phyloP scores from a whole-genome alignment of 2,888 invertebrate species.

The Catocala fraxini region DNA sequence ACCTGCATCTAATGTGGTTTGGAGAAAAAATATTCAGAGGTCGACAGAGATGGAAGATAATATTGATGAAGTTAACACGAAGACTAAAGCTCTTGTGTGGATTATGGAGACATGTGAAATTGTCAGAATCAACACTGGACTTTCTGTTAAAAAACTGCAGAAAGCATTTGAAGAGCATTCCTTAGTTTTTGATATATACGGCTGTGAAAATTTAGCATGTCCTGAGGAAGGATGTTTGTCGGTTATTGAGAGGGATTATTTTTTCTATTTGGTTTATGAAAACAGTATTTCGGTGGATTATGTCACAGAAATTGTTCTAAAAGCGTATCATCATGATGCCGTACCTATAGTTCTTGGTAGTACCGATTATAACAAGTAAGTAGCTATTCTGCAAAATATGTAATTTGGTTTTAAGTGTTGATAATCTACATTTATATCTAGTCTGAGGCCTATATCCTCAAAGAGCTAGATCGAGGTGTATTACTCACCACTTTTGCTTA shows the following conservation, averaged over 20 bases:
- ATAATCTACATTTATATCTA: too few relatives aligned
- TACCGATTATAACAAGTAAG: constrained; percentile 87
- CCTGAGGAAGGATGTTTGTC: constrained; percentile 58
- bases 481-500: too few relatives aligned
- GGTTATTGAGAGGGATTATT: constrained; percentile 65
- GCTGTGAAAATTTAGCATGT: constrained; percentile 64
- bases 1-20: constrained; percentile 58
- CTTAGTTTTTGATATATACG: constrained; percentile 81
- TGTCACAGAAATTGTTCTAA: constrained; percentile 71
- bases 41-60: constrained; percentile 5
- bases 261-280: constrained; percentile 74
- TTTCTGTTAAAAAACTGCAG: constrained; percentile 1
- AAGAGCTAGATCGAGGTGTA: too few relatives aligned
- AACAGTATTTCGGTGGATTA: constrained; percentile 67
- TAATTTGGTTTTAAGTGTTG: not conserved
- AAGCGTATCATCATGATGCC: constrained; percentile 85
- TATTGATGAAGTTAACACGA: constrained; percentile 28
- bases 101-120: constrained; percentile 58
- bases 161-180: constrained; percentile 68
- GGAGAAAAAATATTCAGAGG: constrained; percentile 43
- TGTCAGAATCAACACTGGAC: not conserved
- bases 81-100: constrained; percentile 57
- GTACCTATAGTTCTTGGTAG: constrained; percentile 90
- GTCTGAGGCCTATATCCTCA: too few relatives aligned
- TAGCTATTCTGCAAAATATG: constrained; percentile 14